phyloP scores from a whole-genome alignment of 2,113 vertebrate genomes.

The Trogon surrucura region DNA sequence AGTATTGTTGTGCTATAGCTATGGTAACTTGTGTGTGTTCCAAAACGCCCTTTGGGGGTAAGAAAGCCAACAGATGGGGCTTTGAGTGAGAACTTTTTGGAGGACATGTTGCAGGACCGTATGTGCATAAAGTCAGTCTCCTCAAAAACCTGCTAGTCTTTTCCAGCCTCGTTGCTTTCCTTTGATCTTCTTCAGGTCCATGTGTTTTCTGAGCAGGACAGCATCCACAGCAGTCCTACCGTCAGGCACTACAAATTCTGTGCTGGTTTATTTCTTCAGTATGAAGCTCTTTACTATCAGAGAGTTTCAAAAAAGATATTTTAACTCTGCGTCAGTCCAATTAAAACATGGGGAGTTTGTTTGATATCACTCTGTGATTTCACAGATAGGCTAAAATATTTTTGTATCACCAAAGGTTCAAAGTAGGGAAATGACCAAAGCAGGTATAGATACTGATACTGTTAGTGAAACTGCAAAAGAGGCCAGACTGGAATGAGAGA shows the following conservation, averaged over 20 bases:
- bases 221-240: background rate
- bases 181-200: constrained; percentile 29
- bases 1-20: background rate
- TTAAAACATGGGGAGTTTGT: background rate
- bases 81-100: background rate
- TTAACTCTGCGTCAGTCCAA: background rate
- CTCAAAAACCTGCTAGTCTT: background rate
- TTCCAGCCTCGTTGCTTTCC: background rate
- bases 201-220: background rate
- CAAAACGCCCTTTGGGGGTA: background rate
- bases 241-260: background rate
- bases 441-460: background rate
- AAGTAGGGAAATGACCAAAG: background rate
- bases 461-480: background rate
- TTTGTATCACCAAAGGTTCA: background rate
- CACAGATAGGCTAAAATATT: background rate
- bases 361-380: constrained; percentile 23
- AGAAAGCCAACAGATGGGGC: background rate
- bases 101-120: background rate
- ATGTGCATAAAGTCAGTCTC: background rate
- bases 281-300: background rate
- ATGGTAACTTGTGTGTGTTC: background rate
- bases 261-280: background rate
- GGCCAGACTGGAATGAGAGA: background rate
- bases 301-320: background rate